Evolutionary conservation across 2,113 vertebrate species (phyloP), one percentile per base, ranked within the genome.

Genomic region (Cyanistes caeruleus): DNA sequence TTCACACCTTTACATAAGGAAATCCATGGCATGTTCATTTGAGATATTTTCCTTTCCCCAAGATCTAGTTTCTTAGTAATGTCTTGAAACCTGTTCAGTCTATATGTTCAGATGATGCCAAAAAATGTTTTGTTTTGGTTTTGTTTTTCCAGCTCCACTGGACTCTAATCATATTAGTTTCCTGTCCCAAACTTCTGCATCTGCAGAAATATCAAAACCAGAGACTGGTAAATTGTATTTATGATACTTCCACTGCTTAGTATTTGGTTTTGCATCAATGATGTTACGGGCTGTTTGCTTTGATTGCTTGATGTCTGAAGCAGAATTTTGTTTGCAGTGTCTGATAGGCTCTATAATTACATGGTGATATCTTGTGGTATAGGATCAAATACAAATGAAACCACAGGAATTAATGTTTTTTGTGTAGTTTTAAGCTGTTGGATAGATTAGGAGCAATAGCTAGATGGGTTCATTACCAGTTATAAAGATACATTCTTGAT

Each of bases 151-250:
- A 96, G 93, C 89, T 93, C 85, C 93, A 48, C 24, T 83, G 86
- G 89, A 86, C 27, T 80, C 79, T 83, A 88, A 76, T 60, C 44
- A 37, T 90, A 60, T 83, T 90, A 60, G 24, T 86, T 93, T 52
- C 41, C 86, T 20, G 1, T 64, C 53, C 15, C 83, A 80, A 88
- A 85, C 51, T 85, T 92, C 86, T 95, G 56, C 70, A 72, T 87
- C 88, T 79, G 58, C 93, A 92, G 91, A 92, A 90, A 88, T 96
- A 85, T 16, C 88, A 90, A 33, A 93, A 88, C 15, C 84, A 93
- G 37, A 92, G 44, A 83, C 62, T 35, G 89, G 94, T 93, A 95
- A 95, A 93, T 85, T 64, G 8, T 64, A 4, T 76, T 93, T 60
- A 18, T 55, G 31, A 55, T 70, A n/a, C 27, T 78, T 87, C 3